These are phyloP conservation scores for Phortica variegata DNA, from an alignment of 1,140 invertebrate species.

Conservation along the genomic window DNA sequence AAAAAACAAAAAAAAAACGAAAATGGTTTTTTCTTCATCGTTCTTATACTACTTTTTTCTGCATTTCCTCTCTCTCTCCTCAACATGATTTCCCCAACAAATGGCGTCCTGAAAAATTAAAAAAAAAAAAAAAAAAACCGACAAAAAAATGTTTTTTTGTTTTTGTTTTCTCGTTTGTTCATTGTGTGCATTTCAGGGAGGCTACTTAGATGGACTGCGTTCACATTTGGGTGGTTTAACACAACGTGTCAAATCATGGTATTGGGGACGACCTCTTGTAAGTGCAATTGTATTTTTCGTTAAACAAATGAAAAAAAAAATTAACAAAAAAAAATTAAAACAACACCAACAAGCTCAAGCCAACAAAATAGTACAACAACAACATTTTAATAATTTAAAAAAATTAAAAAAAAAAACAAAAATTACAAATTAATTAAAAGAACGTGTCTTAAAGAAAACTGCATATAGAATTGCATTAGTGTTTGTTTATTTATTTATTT, in stretches of 20 bases:
- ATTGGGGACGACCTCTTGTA: constrained; percentile 92
- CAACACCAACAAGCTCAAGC: constrained; percentile 11
- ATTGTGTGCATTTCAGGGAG: constrained; percentile 67
- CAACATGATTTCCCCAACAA: no score
- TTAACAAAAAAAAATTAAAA: constrained; percentile 19
- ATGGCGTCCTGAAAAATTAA: background rate
- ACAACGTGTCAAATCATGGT: constrained; percentile 92
- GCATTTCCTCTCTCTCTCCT: no score
- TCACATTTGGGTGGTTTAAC: constrained; percentile 88
- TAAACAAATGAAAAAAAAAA: constrained; percentile 23
- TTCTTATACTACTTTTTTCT: no score
- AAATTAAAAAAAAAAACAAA: constrained; percentile 19
- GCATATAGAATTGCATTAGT: no score
- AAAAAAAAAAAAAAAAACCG: background rate
- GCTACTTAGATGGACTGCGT: constrained; percentile 87
- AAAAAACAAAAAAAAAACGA: constrained; percentile 23
- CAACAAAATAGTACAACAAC: constrained; percentile 10
- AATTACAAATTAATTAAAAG: constrained; percentile 16
- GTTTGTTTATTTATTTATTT: no score
- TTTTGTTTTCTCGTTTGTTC: constrained; percentile 53
- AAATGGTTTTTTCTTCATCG: constrained; percentile 10
- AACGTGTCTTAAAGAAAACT: no score
- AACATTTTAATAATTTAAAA: constrained; percentile 25
- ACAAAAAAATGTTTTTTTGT: constrained; percentile 5
- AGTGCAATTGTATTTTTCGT: constrained; percentile 65